phyloP scores from a whole-genome alignment of 2,888 invertebrate genomes.

The Acanthosoma haemorrhoidale region DNA sequence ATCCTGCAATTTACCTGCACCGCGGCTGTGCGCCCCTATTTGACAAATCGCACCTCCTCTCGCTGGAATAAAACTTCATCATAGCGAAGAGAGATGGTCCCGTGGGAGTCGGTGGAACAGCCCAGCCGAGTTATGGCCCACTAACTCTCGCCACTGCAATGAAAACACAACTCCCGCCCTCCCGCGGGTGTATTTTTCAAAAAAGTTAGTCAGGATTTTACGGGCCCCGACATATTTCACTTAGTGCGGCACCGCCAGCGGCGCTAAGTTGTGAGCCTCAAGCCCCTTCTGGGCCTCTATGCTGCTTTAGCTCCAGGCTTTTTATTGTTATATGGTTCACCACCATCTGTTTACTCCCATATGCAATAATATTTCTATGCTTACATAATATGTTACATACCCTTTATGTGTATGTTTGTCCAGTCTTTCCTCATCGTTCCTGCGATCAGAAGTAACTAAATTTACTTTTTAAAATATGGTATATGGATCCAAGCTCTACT shows the following conservation, averaged over 20 bases:
- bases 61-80: conserved; percentile 6
- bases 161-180: conserved; percentile 4
- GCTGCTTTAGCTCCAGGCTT: not conserved
- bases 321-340: conserved; percentile 1
- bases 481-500: too few relatives aligned
- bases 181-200: conserved; percentile 8
- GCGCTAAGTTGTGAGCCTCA: conserved; percentile 1
- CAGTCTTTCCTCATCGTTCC: too few relatives aligned
- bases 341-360: not conserved
- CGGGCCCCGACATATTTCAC: not conserved
- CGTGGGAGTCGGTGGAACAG: not conserved
- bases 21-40: not conserved
- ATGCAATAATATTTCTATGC: too few relatives aligned
- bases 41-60: not conserved
- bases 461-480: too few relatives aligned
- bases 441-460: too few relatives aligned
- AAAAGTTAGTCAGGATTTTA: conserved; percentile 13
- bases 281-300: not conserved
- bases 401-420: too few relatives aligned
- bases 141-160: conserved; percentile 12
- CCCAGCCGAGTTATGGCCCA: not conserved
- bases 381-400: too few relatives aligned
- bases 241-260: not conserved
- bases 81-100: conserved; percentile 1
- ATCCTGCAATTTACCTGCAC: conserved; percentile 7